Evolutionary conservation across 2,888 invertebrate species (phyloP).

Genomic region (Seira sanloemensis): DNA sequence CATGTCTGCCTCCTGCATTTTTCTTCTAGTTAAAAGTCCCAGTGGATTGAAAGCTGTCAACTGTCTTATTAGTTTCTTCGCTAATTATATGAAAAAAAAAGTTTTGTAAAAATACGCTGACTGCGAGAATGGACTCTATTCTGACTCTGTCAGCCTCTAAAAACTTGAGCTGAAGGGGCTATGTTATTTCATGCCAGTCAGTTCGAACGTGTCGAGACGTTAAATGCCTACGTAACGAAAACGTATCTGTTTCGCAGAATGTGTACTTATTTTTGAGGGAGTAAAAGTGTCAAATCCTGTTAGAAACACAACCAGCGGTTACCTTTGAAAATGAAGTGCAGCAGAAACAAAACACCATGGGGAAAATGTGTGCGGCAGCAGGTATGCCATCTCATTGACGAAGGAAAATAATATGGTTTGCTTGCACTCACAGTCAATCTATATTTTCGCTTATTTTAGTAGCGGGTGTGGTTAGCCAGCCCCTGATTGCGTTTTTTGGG

Average conservation of each 20-base stretch:
- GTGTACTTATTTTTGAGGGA: constrained; percentile 57
- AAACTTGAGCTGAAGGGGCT: constrained; percentile 15
- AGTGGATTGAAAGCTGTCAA: constrained; percentile 58
- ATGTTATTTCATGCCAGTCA: constrained; percentile 13
- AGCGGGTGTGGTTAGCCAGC: constrained; percentile 64
- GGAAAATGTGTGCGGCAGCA: constrained; percentile 18
- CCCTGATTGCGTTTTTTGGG: constrained; percentile 52
- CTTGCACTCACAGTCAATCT: constrained; percentile 25
- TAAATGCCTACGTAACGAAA: neutral
- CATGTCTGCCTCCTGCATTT: neutral
- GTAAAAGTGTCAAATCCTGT: constrained; percentile 68
- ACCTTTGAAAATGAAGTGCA: constrained; percentile 58
- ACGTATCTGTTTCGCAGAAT: constrained; percentile 16
- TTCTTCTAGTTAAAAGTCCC: constrained; percentile 25
- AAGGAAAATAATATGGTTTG: constrained; percentile 23
- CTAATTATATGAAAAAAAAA: constrained; percentile 41
- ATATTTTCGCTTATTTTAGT: constrained; percentile 55
- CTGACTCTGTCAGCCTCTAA: neutral
- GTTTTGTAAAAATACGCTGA: constrained; percentile 1
- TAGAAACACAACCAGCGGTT: constrained; percentile 55
- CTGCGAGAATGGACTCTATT: constrained; percentile 39
- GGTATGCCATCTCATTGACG: constrained; percentile 20
- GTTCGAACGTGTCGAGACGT: neutral
- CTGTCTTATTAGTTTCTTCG: constrained; percentile 65
- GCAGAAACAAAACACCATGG: constrained; percentile 19